Evolutionary conservation across 1,140 invertebrate genomes (phyloP).

Genomic region (Sminthurinus signatus): DNA sequence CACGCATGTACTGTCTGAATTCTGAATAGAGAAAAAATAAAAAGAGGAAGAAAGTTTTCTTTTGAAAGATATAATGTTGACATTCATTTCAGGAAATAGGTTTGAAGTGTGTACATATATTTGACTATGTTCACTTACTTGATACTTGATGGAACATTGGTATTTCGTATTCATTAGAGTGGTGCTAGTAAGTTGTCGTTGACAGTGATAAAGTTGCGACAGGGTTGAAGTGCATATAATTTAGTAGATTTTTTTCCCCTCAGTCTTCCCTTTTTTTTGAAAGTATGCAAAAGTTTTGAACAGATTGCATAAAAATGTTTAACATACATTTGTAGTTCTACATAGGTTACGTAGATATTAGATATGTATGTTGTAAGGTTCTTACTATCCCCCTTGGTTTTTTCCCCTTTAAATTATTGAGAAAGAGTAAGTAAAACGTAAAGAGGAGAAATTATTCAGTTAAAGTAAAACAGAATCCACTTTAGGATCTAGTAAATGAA

Average conservation of each 20-base stretch:
- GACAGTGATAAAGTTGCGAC: conserved; percentile 11
- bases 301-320: too few relatives aligned
- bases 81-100: conserved; percentile 2
- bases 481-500: conserved; percentile 19
- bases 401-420: not conserved
- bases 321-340: too few relatives aligned
- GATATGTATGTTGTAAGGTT: too few relatives aligned
- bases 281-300: not conserved
- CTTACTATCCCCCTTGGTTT: conserved; percentile 1
- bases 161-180: not conserved
- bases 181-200: conserved; percentile 2
- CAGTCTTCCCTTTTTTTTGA: not conserved
- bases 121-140: too few relatives aligned
- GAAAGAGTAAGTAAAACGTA: conserved; percentile 8
- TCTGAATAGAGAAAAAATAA: too few relatives aligned
- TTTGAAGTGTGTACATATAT: not conserved
- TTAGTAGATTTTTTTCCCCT: not conserved
- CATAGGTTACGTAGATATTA: too few relatives aligned
- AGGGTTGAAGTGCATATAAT: conserved; percentile 9
- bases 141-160: too few relatives aligned
- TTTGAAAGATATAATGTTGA: not conserved
- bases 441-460: too few relatives aligned
- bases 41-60: too few relatives aligned
- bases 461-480: conserved; percentile 5
- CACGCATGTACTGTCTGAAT: too few relatives aligned